A percentile compares a stretch with the other conserved stretches of the same genome.
phyloP scores from a whole-genome alignment of 2,113 vertebrate species.

The Struthio camelus region DNA sequence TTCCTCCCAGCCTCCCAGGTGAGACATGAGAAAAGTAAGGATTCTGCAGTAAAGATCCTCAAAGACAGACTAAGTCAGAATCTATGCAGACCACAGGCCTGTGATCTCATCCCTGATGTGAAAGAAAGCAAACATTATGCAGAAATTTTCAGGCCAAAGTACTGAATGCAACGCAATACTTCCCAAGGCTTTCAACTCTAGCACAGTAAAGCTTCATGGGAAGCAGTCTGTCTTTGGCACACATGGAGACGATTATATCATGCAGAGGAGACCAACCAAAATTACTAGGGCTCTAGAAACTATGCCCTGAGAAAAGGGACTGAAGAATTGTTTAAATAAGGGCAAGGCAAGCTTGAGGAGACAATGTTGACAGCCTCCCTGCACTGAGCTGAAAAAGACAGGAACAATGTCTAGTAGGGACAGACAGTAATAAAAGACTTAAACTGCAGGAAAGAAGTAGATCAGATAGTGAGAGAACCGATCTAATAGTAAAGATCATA shows the following conservation, averaged over 20 bases:
- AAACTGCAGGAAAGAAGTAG: background rate
- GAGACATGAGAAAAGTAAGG: background rate
- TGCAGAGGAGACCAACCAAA: background rate
- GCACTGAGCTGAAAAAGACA: background rate
- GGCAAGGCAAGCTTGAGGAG: background rate
- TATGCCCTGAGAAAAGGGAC: background rate
- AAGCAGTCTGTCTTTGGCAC: background rate
- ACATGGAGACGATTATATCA: background rate
- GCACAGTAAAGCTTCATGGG: background rate
- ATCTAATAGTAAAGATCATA: background rate
- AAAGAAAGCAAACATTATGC: background rate
- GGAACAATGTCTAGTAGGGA: background rate
- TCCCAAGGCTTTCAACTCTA: background rate
- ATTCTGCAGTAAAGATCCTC: background rate
- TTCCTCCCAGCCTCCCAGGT: background rate
- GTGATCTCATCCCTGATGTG: background rate
- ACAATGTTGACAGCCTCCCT: accelerated
- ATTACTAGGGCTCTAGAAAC: background rate
- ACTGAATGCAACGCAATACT: background rate
- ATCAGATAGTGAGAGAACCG: background rate
- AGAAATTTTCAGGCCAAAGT: background rate
- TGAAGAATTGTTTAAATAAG: background rate
- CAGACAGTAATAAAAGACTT: background rate
- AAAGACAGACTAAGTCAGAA: background rate
- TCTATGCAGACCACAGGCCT: background rate